phyloP scores from a whole-genome alignment of 2,113 vertebrate genomes.

The Regulus satrapa region DNA sequence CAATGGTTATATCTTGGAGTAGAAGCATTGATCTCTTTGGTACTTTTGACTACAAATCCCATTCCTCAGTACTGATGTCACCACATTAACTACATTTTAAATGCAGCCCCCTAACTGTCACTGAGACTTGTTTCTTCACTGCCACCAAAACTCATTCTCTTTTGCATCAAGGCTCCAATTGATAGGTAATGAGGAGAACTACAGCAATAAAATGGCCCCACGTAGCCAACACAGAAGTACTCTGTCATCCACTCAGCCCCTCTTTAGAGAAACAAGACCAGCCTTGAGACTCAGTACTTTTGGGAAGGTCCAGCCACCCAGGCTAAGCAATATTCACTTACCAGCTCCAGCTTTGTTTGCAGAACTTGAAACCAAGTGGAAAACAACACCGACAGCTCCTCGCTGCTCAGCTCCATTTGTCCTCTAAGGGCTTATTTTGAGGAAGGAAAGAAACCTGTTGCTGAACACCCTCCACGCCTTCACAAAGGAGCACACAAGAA shows the following conservation, averaged over 20 bases:
- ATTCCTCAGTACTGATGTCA: not conserved
- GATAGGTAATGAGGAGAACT: not conserved
- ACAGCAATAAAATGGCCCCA: not conserved
- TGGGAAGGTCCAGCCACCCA: not conserved
- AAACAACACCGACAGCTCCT: not conserved
- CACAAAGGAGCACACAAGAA: not conserved
- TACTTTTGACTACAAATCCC: not conserved
- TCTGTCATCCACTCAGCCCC: not conserved
- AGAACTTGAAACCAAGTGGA: not conserved
- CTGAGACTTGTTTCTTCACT: not conserved
- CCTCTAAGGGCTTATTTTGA: not conserved
- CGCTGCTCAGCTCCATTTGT: not conserved
- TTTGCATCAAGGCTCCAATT: not conserved
- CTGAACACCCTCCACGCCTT: not conserved
- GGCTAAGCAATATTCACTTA: not conserved
- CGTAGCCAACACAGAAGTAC: not conserved
- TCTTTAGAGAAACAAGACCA: not conserved
- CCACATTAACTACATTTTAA: not conserved
- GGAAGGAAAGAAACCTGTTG: not conserved
- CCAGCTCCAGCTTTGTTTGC: constrained; percentile 3
- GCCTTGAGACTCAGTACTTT: not conserved
- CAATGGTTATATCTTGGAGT: not conserved
- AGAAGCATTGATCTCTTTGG: not conserved
- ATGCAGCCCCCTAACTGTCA: not conserved
- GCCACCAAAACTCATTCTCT: not conserved